A percentile compares a stretch with the other conserved stretches of the same genome.
These are phyloP conservation scores for Oopsacas minuta DNA, from an alignment of 37 sponge, comb jelly and placozoan genomes.

Conservation along the genomic window DNA sequence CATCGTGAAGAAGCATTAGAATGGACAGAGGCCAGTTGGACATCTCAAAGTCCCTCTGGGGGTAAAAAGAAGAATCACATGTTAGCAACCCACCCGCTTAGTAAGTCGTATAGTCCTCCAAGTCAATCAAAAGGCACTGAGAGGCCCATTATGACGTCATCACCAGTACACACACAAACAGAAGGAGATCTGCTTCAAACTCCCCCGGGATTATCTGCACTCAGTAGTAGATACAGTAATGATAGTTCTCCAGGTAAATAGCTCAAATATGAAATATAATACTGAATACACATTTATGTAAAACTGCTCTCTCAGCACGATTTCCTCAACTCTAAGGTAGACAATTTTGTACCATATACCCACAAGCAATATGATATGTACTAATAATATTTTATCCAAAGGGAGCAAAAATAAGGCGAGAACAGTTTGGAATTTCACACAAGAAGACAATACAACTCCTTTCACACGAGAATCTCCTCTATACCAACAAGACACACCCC, in stretches of 20 bases:
- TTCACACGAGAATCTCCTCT: neutral
- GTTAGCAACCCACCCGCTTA: conserved; percentile 15
- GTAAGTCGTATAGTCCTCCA: neutral
- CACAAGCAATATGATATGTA: too few species aligned
- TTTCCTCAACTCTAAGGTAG: too few species aligned
- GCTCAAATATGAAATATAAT: too few species aligned
- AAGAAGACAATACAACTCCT: neutral
- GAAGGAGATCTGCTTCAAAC: neutral
- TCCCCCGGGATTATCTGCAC: neutral
- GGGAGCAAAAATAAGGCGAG: neutral
- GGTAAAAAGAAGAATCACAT: conserved; percentile 6
- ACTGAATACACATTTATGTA: too few species aligned
- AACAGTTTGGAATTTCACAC: neutral
- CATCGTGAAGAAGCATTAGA: neutral
- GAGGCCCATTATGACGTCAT: neutral
- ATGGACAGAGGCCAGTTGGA: conserved; percentile 15
- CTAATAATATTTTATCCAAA: neutral
- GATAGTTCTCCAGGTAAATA: too few species aligned
- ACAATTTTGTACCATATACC: too few species aligned
- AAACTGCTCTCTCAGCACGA: too few species aligned
- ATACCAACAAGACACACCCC: neutral
- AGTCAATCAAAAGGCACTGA: neutral
- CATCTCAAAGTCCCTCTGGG: neutral
- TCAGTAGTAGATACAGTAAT: neutral
- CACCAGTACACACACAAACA: conserved; percentile 1